Percentiles rank a stretch among this genome's conserved stretches.
These are phyloP conservation scores for Danio jaintianensis DNA, from an alignment of 2,797 vertebrate genomes.

Conservation along the genomic window DNA sequence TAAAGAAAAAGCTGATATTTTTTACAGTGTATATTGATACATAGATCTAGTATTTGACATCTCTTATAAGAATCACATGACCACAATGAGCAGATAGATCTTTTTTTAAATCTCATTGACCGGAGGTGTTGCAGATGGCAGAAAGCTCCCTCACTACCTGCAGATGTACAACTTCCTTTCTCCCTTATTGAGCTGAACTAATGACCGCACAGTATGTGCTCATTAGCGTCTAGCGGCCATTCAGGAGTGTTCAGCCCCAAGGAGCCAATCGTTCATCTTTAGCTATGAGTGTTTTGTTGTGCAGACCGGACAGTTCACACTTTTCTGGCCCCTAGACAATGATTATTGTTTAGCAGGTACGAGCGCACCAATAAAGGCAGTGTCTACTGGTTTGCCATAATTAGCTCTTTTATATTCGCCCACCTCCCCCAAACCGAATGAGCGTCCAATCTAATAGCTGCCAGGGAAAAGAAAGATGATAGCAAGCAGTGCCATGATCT, in stretches of 20 bases:
- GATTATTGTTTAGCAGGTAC: slow-evolving; percentile 34
- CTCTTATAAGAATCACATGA: not conserved
- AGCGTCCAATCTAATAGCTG: not conserved
- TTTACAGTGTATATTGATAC: no score
- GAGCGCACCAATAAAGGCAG: not conserved
- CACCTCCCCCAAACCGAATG: not conserved
- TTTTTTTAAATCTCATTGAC: slow-evolving; percentile 23
- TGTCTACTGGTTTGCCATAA: not conserved
- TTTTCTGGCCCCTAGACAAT: slow-evolving; percentile 57
- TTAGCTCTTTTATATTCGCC: slow-evolving; percentile 6
- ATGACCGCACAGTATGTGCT: slow-evolving; percentile 53
- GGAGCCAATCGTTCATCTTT: slow-evolving; percentile 61
- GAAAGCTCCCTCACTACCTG: slow-evolving; percentile 28
- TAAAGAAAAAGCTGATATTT: no score
- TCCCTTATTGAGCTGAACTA: slow-evolving; percentile 35
- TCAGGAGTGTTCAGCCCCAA: slow-evolving; percentile 61
- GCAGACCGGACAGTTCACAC: slow-evolving; percentile 72
- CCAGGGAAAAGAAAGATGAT: slow-evolving; percentile 20
- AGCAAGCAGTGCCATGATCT: not conserved
- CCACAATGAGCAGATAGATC: not conserved
- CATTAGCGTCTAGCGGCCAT: slow-evolving; percentile 53
- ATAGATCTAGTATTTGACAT: no score
- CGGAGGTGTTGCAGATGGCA: slow-evolving; percentile 23
- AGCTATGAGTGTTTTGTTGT: slow-evolving; percentile 71
- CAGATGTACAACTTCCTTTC: slow-evolving; percentile 50